Percentiles rank a stretch among this genome's conserved stretches.
Evolutionary conservation across 2,888 invertebrate genomes (phyloP).

Genomic region (Rhamphomyia laevipes): DNA sequence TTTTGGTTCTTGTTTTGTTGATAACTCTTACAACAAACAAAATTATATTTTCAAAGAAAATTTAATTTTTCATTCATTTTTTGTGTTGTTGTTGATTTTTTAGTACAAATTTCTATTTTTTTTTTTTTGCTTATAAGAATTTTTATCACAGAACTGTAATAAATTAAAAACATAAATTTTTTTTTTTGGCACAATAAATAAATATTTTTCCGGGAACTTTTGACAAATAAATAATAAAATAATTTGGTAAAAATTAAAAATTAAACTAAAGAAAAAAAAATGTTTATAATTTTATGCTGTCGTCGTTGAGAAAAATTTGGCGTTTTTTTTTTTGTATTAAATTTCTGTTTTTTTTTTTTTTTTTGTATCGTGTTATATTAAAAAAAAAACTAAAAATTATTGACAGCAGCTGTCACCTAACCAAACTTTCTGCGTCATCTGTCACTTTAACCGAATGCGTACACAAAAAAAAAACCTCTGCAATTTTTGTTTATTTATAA

Average conservation of each 20-base stretch:
- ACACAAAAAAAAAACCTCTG: too few relatives aligned
- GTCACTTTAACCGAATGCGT: conserved; percentile 4
- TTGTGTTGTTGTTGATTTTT: not conserved
- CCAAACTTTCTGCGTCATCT: conserved; percentile 13
- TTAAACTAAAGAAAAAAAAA: not conserved
- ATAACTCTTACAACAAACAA: too few relatives aligned
- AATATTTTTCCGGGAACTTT: not conserved
- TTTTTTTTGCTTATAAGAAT: not conserved
- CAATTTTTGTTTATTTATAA: not conserved
- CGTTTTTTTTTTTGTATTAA: not conserved
- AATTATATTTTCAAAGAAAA: too few relatives aligned
- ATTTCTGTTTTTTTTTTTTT: not conserved
- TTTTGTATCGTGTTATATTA: too few relatives aligned
- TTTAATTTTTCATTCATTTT: too few relatives aligned
- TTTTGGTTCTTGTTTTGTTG: not conserved
- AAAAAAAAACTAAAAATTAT: not conserved
- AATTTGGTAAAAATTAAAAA: conserved; percentile 1
- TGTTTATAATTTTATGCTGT: not conserved
- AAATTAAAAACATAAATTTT: not conserved
- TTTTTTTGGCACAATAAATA: too few relatives aligned
- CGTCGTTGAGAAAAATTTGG: not conserved
- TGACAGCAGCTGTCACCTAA: conserved; percentile 14
- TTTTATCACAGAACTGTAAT: not conserved
- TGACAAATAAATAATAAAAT: not conserved
- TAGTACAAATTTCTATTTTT: not conserved